These are phyloP conservation scores for Manis pentadactyla DNA, from an alignment of 2,797 vertebrate species.

Conservation along the genomic window DNA sequence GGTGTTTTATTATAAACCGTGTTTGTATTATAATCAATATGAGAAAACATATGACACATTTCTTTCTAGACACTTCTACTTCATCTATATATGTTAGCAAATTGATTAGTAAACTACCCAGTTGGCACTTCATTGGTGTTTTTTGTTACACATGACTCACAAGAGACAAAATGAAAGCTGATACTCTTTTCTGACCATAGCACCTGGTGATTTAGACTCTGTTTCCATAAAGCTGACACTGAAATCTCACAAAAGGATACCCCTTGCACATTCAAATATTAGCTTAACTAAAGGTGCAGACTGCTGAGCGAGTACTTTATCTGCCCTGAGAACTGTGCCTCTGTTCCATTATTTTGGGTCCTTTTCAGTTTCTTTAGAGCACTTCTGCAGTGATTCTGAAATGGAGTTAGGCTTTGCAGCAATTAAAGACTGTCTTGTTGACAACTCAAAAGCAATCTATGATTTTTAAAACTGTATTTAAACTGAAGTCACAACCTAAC, in stretches of 20 bases:
- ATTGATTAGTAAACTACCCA: not conserved
- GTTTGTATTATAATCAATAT: not conserved
- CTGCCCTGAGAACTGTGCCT: not conserved
- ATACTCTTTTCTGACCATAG: not conserved
- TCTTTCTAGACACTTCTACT: not conserved
- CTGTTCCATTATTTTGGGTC: not conserved
- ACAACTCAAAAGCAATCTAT: not conserved
- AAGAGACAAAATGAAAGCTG: not conserved
- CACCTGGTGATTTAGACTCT: not conserved
- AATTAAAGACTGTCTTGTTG: not conserved
- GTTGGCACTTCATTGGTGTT: not conserved
- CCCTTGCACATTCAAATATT: not conserved
- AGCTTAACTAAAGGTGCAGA: not conserved
- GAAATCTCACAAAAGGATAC: not conserved
- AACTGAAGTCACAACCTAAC: conserved; percentile 36
- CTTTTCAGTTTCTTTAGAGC: conserved; percentile 9
- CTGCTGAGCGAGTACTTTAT: conserved; percentile 1
- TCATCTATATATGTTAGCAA: not conserved
- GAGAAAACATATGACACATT: not conserved
- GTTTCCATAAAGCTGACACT: not conserved
- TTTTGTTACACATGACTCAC: not conserved
- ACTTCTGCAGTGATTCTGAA: not conserved
- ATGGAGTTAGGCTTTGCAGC: not conserved
- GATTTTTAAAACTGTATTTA: not conserved
- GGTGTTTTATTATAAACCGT: not conserved